These are phyloP conservation scores for Agonum fuliginosum DNA, from an alignment of 2,888 invertebrate species.

Conservation along the genomic window DNA sequence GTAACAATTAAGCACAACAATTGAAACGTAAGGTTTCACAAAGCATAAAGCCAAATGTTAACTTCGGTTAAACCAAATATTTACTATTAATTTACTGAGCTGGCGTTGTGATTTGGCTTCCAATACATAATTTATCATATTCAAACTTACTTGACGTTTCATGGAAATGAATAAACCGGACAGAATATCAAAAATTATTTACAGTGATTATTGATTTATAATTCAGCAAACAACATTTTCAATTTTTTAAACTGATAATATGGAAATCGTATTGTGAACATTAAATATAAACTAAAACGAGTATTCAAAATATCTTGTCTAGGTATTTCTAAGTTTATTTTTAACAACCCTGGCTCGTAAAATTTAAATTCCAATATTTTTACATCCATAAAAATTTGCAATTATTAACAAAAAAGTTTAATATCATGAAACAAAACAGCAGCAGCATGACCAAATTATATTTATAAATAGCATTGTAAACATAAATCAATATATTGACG, in stretches of 20 bases:
- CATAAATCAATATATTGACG: no score
- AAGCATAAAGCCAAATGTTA: not conserved
- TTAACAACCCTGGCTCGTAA: no score
- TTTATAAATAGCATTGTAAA: no score
- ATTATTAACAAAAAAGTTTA: no score
- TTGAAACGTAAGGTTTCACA: not conserved
- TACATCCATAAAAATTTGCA: no score
- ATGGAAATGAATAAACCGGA: slow-evolving; percentile 10
- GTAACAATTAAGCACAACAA: slow-evolving; percentile 12
- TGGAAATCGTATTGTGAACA: no score
- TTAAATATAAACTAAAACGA: no score
- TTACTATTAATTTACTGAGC: slow-evolving; percentile 42
- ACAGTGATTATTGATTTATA: slow-evolving; percentile 23
- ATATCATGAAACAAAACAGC: no score
- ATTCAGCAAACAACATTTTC: not conserved
- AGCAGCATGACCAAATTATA: no score
- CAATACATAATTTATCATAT: slow-evolving; percentile 38
- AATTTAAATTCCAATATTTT: no score
- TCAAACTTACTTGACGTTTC: slow-evolving; percentile 19
- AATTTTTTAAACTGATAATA: not conserved
- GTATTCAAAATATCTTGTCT: no score
- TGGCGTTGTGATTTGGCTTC: slow-evolving; percentile 10
- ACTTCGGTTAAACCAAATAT: slow-evolving; percentile 36
- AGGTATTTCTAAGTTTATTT: no score
- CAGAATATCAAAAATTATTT: slow-evolving; percentile 8